Percentiles rank a stretch among this genome's conserved stretches.
These are phyloP conservation scores for Chamaetylas fuelleborni DNA, from an alignment of 2,113 vertebrate species.

Conservation along the genomic window DNA sequence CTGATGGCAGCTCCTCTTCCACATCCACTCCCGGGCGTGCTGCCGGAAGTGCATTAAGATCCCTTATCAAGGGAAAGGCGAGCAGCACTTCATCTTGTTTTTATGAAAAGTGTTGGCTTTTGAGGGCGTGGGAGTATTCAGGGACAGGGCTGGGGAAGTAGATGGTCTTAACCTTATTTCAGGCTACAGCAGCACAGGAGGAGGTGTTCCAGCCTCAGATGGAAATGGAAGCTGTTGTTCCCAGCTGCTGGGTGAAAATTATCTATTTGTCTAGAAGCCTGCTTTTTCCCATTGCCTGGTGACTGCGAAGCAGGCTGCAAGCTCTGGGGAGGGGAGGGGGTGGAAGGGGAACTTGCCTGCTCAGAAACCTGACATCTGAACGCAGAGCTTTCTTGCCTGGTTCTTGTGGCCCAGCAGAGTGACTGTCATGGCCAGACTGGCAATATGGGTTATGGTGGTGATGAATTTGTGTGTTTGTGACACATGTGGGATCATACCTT, in stretches of 20 bases:
- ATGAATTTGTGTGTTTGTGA: background rate
- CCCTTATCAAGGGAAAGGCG: background rate
- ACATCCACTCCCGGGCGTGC: background rate
- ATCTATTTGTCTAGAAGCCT: background rate
- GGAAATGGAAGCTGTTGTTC: background rate
- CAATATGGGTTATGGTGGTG: accelerated
- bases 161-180: conserved; percentile 2
- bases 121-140: background rate
- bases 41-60: background rate
- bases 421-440: accelerated
- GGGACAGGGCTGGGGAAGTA: background rate
- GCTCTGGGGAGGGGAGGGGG: background rate
- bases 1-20: background rate
- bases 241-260: background rate
- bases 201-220: background rate
- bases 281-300: background rate
- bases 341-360: background rate
- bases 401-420: background rate
- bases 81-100: background rate
- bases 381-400: background rate
- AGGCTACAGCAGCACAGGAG: background rate
- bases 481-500: background rate
- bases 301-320: accelerated
- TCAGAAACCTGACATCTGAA: background rate
- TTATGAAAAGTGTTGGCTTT: background rate